Base-by-base conservation (phyloP, 2,797 vertebrate genomes). In the Hypotaenidia okinawae region DNA sequence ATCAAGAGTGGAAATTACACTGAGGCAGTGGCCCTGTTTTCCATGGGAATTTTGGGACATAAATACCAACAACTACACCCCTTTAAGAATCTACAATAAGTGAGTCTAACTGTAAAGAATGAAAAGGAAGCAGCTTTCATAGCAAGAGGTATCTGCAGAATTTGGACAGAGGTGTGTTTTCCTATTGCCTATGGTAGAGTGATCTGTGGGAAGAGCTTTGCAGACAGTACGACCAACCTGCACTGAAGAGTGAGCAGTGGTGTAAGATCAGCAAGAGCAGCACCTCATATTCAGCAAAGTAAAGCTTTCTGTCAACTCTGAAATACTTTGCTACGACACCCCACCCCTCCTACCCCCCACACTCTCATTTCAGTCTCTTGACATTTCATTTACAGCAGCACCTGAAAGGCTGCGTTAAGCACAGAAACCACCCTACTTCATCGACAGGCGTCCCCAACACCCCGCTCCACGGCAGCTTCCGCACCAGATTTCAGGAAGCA, bases 381-480 rank as follows among this genome's bases (percentile, higher is more conserved):
- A 11, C 32, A 5, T 24, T 35, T 37, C 52, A 16, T 54, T 82
- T 47, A 37, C 3, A 15, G 33, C 32, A n/a, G 82, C 28, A 43
- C 49, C 74, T 64, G 11, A 39, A 28, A 52, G 0, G 18, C 3
- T 0, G 8, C 0, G 5, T 30, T 4, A 16, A 64, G 47, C 33
- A 37, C 57, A 49, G 64, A 59, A 63, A 43, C 13, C 54, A 13
- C 1, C 10, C 55, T 13, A 10, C 81, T 33, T 35, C 67, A 3
- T 4, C 13, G 19, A 32, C 5, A 21, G 0, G 0, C 0, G 4
- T 5, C 9, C 25, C 61, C 63, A 11, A 12, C 1, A 16, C 9
- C 33, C 62, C 17, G 28, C 62, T n/a, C 16, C 5, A 1, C 1
- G 33, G 25, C 35, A 39, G 67, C n/a, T 58, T 18, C 77, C 61